A percentile compares a stretch with the other conserved stretches of the same genome.
phyloP scores from a whole-genome alignment of 2,888 invertebrate species.

The Girardia tigrina region DNA sequence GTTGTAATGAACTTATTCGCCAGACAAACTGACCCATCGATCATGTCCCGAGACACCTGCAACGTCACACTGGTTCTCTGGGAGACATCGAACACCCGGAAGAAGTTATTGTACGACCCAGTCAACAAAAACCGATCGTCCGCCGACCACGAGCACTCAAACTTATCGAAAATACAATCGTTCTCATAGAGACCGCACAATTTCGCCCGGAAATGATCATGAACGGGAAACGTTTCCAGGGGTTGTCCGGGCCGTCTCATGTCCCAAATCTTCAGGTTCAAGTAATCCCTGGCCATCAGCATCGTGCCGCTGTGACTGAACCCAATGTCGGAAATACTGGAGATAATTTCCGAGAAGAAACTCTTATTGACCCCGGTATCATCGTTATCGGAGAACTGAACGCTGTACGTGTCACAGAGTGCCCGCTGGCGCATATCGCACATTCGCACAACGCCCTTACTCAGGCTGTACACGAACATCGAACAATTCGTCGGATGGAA shows the following conservation, averaged over 20 bases:
- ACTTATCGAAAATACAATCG: constrained; percentile 99
- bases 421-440: constrained; percentile 99
- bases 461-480: constrained; percentile 95
- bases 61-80: constrained; percentile 76
- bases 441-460: constrained; percentile 93
- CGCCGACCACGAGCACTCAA: constrained; percentile 56
- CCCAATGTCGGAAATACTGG: constrained; percentile 96
- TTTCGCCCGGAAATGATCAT: constrained; percentile 91
- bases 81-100: constrained; percentile 76
- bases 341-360: constrained; percentile 69
- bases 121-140: constrained; percentile 71
- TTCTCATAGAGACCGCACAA: constrained; percentile 96
- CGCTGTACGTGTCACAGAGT: constrained; percentile 90
- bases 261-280: constrained; percentile 95
- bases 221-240: constrained; percentile 69
- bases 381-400: neutral
- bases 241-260: constrained; percentile 94
- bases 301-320: constrained; percentile 93
- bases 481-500: constrained; percentile 98
- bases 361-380: constrained; percentile 28
- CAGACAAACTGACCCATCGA: constrained; percentile 73
- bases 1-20: neutral
- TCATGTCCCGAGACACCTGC: constrained; percentile 86
- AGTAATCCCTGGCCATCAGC: constrained; percentile 95
- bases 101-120: constrained; percentile 98